A percentile compares a stretch with the other conserved stretches of the same genome.
Conservation (phyloP, 2,113 vertebrate species). For the Calyptomena viridis region DNA sequence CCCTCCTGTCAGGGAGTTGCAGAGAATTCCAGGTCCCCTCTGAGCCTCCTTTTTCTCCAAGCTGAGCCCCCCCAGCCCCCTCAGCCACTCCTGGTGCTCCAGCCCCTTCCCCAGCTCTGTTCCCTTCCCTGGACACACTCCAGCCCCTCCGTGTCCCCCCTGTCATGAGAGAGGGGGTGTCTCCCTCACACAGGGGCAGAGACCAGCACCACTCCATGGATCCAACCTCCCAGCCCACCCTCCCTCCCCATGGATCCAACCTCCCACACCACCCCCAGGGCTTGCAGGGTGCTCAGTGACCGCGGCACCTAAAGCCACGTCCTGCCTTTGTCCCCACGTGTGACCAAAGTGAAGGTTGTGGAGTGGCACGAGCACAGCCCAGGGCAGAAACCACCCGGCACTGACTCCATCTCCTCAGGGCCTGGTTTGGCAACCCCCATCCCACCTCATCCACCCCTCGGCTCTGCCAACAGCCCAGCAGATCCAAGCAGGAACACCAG, state of each 20-base stretch:
- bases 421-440: background rate
- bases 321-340: background rate
- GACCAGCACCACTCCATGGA: fast-evolving
- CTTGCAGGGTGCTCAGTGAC: background rate
- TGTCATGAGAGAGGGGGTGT: background rate
- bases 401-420: background rate
- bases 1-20: background rate
- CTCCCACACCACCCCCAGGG: background rate
- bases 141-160: background rate
- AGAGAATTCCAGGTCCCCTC: background rate
- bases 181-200: background rate
- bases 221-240: background rate
- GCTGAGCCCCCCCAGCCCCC: background rate
- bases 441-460: fast-evolving
- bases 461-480: too few species aligned
- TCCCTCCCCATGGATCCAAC: background rate
- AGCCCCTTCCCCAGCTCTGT: too few species aligned
- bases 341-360: background rate
- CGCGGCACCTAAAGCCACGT: fast-evolving
- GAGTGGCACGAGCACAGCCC: fast-evolving
- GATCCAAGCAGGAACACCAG: too few species aligned
- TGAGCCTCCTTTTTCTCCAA: background rate
- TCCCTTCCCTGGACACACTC: background rate
- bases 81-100: background rate
- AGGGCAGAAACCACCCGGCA: background rate